Evolutionary conservation across 2,113 vertebrate genomes (phyloP), one percentile per base, ranked within the genome.

Genomic region (Microtus oregoni): DNA sequence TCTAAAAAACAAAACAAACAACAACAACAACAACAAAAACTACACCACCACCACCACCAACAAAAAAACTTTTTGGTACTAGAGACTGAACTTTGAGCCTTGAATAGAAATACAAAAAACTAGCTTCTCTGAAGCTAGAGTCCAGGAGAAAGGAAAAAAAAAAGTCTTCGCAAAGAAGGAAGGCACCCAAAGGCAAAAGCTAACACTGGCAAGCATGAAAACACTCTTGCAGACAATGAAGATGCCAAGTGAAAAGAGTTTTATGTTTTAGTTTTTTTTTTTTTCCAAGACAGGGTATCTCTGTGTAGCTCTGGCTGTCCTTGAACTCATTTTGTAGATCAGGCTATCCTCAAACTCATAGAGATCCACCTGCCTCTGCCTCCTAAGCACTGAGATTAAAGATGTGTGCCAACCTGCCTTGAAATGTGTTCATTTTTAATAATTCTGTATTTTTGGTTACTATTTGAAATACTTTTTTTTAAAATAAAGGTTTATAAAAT

Each of bases 101-200:
- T 82, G 32, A 73, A 89, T 83, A 20, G 28, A 94, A 96, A 95
- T 32, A 72, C 75, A 78, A 92, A 77, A 55, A 72, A n/a, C 35
- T 72, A 35, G 38, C 22, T 26, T 13, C 35, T 38, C 12, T 55
- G 38, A 81, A 61, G 52, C 12, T 35, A 82, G 11, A 38, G 12
- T 58, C 32, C 32, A 55, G 5, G 78, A 32, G 12, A 52, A 52
- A 52, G 10, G 26, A 81, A 81, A 81, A 81, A 52, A 52, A 52
- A 3, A 52, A 52, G 32, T 58, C 11, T 24, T 20, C n/a, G 20
- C 32, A 82, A 38, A 82, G 11, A 58, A 79, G 47, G n/a, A 81
- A 81, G 52, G 52, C 11, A 58, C 52, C 35, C 35, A 58, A 47
- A n/a, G 20, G 35, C 32, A 81, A 22, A n/a, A 81, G 30, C 20